phyloP scores from a whole-genome alignment of 2,888 invertebrate genomes.

The Amiota mariae region DNA sequence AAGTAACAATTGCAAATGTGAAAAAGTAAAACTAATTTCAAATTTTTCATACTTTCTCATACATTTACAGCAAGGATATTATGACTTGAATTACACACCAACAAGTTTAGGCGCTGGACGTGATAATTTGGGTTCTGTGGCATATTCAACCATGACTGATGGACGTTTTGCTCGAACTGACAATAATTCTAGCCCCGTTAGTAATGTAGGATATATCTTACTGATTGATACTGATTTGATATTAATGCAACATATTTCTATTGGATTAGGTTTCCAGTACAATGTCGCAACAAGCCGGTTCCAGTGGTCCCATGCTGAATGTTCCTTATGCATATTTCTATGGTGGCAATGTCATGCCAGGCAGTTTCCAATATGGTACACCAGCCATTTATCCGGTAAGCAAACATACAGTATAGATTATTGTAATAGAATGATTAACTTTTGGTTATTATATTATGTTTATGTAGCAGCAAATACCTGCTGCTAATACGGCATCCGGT shows the following conservation, averaged over 20 bases:
- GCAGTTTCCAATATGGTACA: slow-evolving; percentile 82
- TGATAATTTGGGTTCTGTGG: slow-evolving; percentile 80
- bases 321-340: slow-evolving; percentile 78
- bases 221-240: not conserved
- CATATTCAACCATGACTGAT: slow-evolving; percentile 81
- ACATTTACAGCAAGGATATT: slow-evolving; percentile 75
- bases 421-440: not conserved
- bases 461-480: slow-evolving; percentile 78
- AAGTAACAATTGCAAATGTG: not conserved
- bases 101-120: slow-evolving; percentile 81
- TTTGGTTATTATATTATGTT: slow-evolving; percentile 13
- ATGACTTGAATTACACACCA: slow-evolving; percentile 84
- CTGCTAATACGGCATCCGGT: slow-evolving; percentile 82
- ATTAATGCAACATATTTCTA: not conserved
- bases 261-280: slow-evolving; percentile 79
- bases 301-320: slow-evolving; percentile 73
- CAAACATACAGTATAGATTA: not conserved
- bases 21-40: not conserved
- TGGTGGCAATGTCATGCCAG: slow-evolving; percentile 80
- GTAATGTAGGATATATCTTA: slow-evolving; percentile 66
- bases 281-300: slow-evolving; percentile 80
- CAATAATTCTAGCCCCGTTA: slow-evolving; percentile 84
- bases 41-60: slow-evolving; percentile 67
- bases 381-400: slow-evolving; percentile 82
- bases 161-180: slow-evolving; percentile 82